These are phyloP conservation scores for Acanthococcus lagerstroemiae DNA, from an alignment of 2,888 invertebrate genomes.

Conservation along the genomic window DNA sequence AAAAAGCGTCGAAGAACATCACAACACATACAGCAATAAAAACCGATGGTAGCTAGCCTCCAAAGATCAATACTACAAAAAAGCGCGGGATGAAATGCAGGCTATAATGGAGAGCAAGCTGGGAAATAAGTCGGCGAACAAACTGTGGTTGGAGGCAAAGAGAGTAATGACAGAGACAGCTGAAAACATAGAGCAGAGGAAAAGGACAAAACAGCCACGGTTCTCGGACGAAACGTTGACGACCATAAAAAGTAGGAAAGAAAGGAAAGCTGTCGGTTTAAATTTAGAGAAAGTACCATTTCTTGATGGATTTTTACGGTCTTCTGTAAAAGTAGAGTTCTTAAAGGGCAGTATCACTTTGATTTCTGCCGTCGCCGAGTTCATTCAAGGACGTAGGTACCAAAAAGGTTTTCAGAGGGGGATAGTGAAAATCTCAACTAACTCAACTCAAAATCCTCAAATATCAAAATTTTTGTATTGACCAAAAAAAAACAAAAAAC, in stretches of 20 bases:
- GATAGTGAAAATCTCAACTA: no score
- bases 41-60: background rate
- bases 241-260: background rate
- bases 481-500: no score
- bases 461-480: no score
- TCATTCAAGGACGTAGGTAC: no score
- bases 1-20: no score
- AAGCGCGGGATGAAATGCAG: background rate
- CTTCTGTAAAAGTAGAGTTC: no score
- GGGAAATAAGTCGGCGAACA: background rate
- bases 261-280: background rate
- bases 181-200: background rate
- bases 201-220: background rate
- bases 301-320: no score
- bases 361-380: background rate
- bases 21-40: background rate
- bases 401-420: no score
- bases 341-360: background rate
- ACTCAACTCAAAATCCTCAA: no score
- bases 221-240: background rate
- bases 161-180: background rate
- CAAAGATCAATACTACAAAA: background rate
- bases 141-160: background rate
- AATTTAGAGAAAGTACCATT: background rate
- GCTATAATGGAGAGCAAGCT: background rate